Percentiles rank a stretch among this genome's conserved stretches.
Evolutionary conservation across 2,888 invertebrate species (phyloP).

Genomic region (Hypomecis punctinalis): DNA sequence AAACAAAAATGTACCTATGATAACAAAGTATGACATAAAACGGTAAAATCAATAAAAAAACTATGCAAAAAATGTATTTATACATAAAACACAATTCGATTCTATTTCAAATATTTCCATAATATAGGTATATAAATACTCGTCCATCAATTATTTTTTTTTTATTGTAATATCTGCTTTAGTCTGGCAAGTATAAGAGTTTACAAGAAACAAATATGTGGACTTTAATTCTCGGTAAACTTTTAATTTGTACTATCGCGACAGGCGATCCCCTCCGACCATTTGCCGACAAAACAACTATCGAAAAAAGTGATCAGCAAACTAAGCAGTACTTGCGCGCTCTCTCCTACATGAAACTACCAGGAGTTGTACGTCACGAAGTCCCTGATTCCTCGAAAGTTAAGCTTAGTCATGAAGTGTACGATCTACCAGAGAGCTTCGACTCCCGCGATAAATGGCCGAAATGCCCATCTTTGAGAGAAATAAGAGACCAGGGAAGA

Average conservation of each 20-base stretch:
- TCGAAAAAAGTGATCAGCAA: not conserved
- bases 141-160: too few relatives aligned
- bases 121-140: not conserved
- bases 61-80: not conserved
- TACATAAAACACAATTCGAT: not conserved
- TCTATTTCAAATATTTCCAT: not conserved
- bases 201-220: not conserved
- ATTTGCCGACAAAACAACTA: not conserved
- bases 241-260: not conserved
- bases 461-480: slow-evolving; percentile 92
- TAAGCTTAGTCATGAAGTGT: not conserved
- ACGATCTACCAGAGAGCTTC: slow-evolving; percentile 76
- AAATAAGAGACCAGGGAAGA: slow-evolving; percentile 93
- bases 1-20: not conserved
- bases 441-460: slow-evolving; percentile 93
- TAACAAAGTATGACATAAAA: not conserved
- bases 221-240: not conserved
- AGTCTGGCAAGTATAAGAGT: too few relatives aligned
- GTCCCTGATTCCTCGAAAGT: not conserved
- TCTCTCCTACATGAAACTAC: not conserved
- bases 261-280: not conserved
- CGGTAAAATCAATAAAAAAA: not conserved
- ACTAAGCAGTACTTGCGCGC: not conserved
- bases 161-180: too few relatives aligned
- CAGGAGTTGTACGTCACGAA: not conserved